phyloP scores from a whole-genome alignment of 1,140 invertebrate species.

The Drosophila ironensis region DNA sequence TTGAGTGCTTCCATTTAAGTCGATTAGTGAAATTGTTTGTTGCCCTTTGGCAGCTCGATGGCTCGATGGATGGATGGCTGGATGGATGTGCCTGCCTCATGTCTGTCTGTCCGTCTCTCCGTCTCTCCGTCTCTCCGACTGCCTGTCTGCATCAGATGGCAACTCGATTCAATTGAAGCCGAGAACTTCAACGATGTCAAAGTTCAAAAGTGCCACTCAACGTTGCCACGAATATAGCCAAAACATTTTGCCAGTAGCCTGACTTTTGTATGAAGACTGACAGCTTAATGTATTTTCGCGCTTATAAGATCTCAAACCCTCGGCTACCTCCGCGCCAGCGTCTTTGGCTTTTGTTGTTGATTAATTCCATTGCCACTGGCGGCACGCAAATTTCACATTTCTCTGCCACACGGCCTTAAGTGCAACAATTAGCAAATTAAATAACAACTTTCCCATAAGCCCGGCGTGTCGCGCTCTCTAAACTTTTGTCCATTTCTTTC shows the following conservation, averaged over 20 bases:
- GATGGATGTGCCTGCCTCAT: too few species aligned
- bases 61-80: conserved; percentile 15
- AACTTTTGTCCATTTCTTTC: conserved; percentile 12
- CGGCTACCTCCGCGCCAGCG: conserved; percentile 4
- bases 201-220: conserved; percentile 78
- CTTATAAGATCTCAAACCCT: conserved; percentile 37
- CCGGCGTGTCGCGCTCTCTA: conserved; percentile 6
- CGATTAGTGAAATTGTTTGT: conserved; percentile 59
- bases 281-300: conserved; percentile 75
- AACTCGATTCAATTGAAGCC: conserved; percentile 67
- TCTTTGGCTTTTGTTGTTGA: conserved; percentile 47
- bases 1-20: conserved; percentile 48
- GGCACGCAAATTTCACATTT: conserved; percentile 56
- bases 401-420: conserved; percentile 45
- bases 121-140: too few species aligned
- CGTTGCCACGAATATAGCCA: conserved; percentile 41
- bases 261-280: conserved; percentile 64
- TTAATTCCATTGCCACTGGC: conserved; percentile 57
- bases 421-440: conserved; percentile 77
- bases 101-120: conserved; percentile 6
- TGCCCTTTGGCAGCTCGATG: conserved; percentile 53
- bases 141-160: conserved; percentile 41
- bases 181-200: conserved; percentile 63
- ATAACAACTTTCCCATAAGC: conserved; percentile 52
- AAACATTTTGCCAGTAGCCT: conserved; percentile 67